Evolutionary conservation across 2,888 invertebrate species (phyloP).

Genomic region (Salpingus planirostris): DNA sequence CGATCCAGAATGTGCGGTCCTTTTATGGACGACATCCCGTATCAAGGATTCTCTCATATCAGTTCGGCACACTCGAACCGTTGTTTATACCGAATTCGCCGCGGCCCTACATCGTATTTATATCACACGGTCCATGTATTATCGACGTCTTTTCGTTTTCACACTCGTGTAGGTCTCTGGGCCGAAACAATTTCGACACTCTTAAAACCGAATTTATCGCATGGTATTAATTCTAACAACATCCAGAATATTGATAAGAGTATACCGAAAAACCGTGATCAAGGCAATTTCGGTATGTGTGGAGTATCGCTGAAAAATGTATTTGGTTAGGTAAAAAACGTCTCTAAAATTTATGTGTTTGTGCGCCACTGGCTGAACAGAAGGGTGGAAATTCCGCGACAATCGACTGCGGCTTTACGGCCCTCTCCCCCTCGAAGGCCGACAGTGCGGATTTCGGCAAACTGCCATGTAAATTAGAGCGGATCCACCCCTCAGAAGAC

Average conservation of each 20-base stretch:
- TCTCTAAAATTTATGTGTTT: too few relatives aligned
- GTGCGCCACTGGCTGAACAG: too few relatives aligned
- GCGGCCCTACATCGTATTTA: conserved; percentile 25
- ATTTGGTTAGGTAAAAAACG: too few relatives aligned
- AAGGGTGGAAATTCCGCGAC: conserved; percentile 18
- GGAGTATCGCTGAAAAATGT: too few relatives aligned
- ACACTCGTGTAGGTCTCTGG: neutral
- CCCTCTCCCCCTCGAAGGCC: conserved; percentile 16
- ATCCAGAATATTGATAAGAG: too few relatives aligned
- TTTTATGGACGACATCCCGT: conserved; percentile 9
- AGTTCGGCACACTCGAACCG: conserved; percentile 14
- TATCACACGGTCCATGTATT: conserved; percentile 25
- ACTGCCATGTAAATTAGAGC: conserved; percentile 25
- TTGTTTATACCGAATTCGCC: conserved; percentile 13
- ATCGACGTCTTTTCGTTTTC: conserved; percentile 8
- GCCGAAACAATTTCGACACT: too few relatives aligned
- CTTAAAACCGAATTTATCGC: too few relatives aligned
- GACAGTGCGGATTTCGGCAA: conserved; percentile 24
- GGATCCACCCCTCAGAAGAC: conserved; percentile 21
- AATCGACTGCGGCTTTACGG: conserved; percentile 21
- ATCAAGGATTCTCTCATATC: conserved; percentile 14
- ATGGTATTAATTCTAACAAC: too few relatives aligned
- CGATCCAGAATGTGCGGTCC: conserved; percentile 1
- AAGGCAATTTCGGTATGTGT: too few relatives aligned
- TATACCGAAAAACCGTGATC: too few relatives aligned